These are phyloP conservation scores for Molossus molossus DNA, from an alignment of 2,797 vertebrate genomes.

Conservation along the genomic window DNA sequence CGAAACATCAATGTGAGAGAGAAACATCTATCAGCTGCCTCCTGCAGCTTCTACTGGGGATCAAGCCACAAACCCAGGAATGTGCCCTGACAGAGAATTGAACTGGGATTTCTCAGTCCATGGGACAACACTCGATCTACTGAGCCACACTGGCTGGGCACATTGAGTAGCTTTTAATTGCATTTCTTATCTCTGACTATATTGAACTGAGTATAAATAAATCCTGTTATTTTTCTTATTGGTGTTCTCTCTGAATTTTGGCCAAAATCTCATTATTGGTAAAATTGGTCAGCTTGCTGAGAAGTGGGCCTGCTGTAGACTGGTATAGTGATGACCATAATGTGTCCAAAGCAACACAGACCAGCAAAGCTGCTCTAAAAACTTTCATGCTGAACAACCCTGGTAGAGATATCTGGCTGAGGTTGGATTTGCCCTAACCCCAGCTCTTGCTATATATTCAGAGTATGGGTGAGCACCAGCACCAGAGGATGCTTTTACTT, in stretches of 20 bases:
- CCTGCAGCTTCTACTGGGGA: no score
- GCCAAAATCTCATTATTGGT: conserved; percentile 3
- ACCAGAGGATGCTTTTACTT: conserved; percentile 36
- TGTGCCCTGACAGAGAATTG: no score
- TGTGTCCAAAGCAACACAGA: not conserved
- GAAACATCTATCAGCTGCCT: no score
- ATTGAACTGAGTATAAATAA: conserved; percentile 1
- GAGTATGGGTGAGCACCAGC: not conserved
- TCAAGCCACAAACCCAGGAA: no score
- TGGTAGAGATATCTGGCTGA: not conserved
- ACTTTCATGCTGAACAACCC: not conserved
- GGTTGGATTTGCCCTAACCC: not conserved
- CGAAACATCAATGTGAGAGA: no score
- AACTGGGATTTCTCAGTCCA: no score
- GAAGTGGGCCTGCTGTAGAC: not conserved
- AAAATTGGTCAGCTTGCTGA: not conserved
- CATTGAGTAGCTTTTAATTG: conserved; percentile 11
- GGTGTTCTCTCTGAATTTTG: conserved; percentile 51
- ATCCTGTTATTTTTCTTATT: conserved; percentile 50
- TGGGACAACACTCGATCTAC: no score
- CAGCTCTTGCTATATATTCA: not conserved
- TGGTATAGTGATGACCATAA: not conserved
- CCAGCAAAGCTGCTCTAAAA: not conserved
- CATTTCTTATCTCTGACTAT: conserved; percentile 41
- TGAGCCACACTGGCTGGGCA: no score